Base-by-base conservation (phyloP, 2,797 vertebrate species). In the Clarias pachynema region DNA sequence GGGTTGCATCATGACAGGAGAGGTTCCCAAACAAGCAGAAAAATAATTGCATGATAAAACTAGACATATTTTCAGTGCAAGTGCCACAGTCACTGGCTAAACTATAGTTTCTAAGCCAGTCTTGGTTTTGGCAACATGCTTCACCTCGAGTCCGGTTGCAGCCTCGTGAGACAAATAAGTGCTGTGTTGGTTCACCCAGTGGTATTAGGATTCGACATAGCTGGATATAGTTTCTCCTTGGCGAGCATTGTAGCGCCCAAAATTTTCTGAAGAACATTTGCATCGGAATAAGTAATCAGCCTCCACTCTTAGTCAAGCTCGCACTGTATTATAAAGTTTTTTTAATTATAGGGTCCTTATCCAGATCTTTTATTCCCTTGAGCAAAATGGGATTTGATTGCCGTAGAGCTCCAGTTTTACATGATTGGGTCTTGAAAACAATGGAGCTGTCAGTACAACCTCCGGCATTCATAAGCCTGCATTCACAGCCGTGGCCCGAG, bases 31-130 rank as follows among this genome's bases (percentile, higher is more conserved):
- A 78, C 81, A 79, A 86, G 63, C n/a, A 66, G 74, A 49, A 40
- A 82, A 90, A 81, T 88, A 84, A 89, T 87, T 31, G 81, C 85
- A 75, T 86, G 86, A 87, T 1, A 70, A 81, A 85, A 84, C 86
- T 66, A 29, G 59, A 22, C 77, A 6, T 29, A 20, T 81, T 87
- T 24, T 59, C 24, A 40, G 40, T 24, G 44, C 44, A 26, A 7
- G 5, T 49, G 44, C 14, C 40, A 73, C 0, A 44, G n/a, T 18
- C 62, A 53, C 70, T 68, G 18, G 62, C 31, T 79, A 49, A 62
- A 53, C 6, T 82, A 40, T 70, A 40, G 4, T 37, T 68, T 77
- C 34, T 68, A 53, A 66, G 16, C 49, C 40, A 4, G 16, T 44
- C 37, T 69, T 79, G 31, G 63, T 59, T 34, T 82, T 86, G 65